Base-by-base conservation (phyloP, 2,113 vertebrate genomes). In the Corythaixoides concolor region DNA sequence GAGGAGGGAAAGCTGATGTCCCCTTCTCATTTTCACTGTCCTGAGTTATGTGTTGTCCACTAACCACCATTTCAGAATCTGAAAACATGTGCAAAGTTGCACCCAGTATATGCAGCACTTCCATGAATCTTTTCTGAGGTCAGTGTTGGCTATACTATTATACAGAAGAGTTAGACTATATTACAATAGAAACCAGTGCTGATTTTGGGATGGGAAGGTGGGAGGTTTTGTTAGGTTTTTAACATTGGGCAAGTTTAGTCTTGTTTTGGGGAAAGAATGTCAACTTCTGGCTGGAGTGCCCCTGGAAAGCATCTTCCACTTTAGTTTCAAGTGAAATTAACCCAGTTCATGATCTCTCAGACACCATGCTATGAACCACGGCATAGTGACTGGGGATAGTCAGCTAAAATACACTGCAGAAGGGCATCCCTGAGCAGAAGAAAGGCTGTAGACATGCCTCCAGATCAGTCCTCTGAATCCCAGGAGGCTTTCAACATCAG, bases 151-250 rank as follows among this genome's bases (percentile, higher is more conserved):
- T 64, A 66, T 32, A 8, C 20, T 4, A 8, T 39, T 32, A 37
- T 15, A 32, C 4, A 39, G 15, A 47, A 76, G 21, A 60, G 8
- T 43, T 26, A 37, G 22, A n/a, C 26, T 45, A 11, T 60, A 33
- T 52, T 62, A 56, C 16, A 62, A 8, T 8, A 41, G 33, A 35
- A 74, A 89, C 6, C 8, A 66, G 24, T 60, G 43, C 2, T 79
- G 32, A 56, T 49, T 72, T 76, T 30, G 53, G 41, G 17, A 50
- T 72, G 12, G 4, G 33, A 72, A n/a, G 5, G 3, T 35, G 4
- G 3, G 3, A 0, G 0, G 0, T 6, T 52, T 56, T 69, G 11
- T 8, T 83, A 27, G 19, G 3, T 5, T 78, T 88, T 56, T 47
- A 49, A 37, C 41, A 49, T 1, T 78, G 55, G 14, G 22, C 8